These are phyloP conservation scores for Terrapene triunguis DNA, from an alignment of 2,113 vertebrate species.

Conservation along the genomic window DNA sequence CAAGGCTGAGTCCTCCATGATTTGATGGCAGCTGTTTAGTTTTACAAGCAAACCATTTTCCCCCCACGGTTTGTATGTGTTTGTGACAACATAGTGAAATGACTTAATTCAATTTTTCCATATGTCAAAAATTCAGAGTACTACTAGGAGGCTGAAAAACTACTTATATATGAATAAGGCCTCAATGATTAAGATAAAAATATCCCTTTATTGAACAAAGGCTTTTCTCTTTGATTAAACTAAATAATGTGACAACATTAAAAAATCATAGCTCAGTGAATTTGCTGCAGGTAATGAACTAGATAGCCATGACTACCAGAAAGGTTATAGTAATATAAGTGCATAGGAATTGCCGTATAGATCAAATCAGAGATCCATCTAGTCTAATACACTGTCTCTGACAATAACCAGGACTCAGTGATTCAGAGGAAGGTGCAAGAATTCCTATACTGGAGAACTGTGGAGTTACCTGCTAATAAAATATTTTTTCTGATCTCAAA, in stretches of 20 bases:
- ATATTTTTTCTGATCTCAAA: background rate
- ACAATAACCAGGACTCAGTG: background rate
- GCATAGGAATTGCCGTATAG: background rate
- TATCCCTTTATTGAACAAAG: background rate
- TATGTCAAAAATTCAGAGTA: too few species aligned
- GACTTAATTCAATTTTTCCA: too few species aligned
- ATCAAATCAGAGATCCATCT: background rate
- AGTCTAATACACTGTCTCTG: background rate
- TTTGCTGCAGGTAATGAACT: rapidly evolving
- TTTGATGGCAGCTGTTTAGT: background rate
- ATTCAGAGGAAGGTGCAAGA: background rate
- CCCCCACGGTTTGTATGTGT: too few species aligned
- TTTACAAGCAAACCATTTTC: background rate
- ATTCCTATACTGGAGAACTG: background rate
- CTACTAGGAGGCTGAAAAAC: too few species aligned
- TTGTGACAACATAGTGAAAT: too few species aligned
- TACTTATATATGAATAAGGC: background rate
- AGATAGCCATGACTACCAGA: background rate
- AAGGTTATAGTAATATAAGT: background rate
- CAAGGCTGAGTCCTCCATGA: rapidly evolving
- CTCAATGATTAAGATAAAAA: background rate
- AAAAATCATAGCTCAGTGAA: background rate
- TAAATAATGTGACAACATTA: background rate
- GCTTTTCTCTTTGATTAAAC: background rate
- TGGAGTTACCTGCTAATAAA: constrained; percentile 13